These are phyloP conservation scores for Leucophenga maculata DNA, from an alignment of 2,888 invertebrate genomes.

Conservation along the genomic window DNA sequence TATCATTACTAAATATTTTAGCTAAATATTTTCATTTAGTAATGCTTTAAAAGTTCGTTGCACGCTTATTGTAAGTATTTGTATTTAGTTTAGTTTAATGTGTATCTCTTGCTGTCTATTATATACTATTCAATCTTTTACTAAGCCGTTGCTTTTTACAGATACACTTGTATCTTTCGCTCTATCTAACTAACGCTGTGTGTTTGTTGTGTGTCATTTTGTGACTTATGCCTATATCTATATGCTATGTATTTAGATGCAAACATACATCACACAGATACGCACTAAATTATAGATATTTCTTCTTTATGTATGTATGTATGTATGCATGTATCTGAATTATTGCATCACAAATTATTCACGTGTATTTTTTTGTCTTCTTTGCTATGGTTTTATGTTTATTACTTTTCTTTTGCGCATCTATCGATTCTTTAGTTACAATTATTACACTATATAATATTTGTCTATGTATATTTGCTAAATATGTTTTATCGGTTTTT, in stretches of 20 bases:
- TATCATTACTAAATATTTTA: neutral
- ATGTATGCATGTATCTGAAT: neutral
- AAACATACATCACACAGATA: slow-evolving; percentile 30
- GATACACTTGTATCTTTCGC: too few relatives aligned
- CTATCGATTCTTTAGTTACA: slow-evolving; percentile 3
- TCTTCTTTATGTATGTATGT: slow-evolving; percentile 1
- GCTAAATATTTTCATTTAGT: neutral
- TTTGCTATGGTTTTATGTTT: too few relatives aligned
- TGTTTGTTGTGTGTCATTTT: too few relatives aligned
- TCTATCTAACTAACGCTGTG: too few relatives aligned
- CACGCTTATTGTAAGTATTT: slow-evolving; percentile 49
- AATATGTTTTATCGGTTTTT: slow-evolving; percentile 31
- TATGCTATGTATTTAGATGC: slow-evolving; percentile 16
- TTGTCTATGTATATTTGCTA: slow-evolving; percentile 23
- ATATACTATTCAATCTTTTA: too few relatives aligned
- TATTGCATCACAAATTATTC: slow-evolving; percentile 19
- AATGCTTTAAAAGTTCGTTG: slow-evolving; percentile 49
- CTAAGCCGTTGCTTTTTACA: too few relatives aligned
- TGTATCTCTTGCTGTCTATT: slow-evolving; percentile 1
- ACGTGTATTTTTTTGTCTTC: neutral
- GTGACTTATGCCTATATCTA: neutral
- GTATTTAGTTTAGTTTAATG: slow-evolving; percentile 34
- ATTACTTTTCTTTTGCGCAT: slow-evolving; percentile 38
- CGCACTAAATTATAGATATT: slow-evolving; percentile 36
- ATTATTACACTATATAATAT: neutral